Evolutionary conservation across 1,140 invertebrate species (phyloP).

Genomic region (Macrocentrus cingulum): DNA sequence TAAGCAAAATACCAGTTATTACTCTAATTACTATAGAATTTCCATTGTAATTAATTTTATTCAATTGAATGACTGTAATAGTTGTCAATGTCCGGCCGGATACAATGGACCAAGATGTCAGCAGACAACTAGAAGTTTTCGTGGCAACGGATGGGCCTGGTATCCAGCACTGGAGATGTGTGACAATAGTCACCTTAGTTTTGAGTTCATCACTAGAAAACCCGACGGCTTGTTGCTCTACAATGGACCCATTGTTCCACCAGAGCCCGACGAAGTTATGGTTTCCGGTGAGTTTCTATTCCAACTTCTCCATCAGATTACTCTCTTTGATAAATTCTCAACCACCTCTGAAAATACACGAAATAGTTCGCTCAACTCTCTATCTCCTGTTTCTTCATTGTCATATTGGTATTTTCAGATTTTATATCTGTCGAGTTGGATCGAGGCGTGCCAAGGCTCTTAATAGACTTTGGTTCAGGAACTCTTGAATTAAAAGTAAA

Average conservation of each 20-base stretch:
- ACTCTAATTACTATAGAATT: background rate
- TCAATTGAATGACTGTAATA: conserved; percentile 36
- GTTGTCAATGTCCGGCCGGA: conserved; percentile 86
- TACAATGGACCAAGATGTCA: conserved; percentile 95
- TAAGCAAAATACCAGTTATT: conserved; percentile 45
- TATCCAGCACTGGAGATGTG: conserved; percentile 95
- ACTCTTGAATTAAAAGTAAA: conserved; percentile 87
- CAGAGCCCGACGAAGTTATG: conserved; percentile 84
- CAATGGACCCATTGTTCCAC: conserved; percentile 93
- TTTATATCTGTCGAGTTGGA: conserved; percentile 93
- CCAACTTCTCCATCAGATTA: background rate
- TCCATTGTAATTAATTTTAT: too few species aligned
- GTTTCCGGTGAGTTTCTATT: conserved; percentile 65
- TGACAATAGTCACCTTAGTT: conserved; percentile 88
- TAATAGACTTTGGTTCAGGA: conserved; percentile 95
- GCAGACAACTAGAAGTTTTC: conserved; percentile 90
- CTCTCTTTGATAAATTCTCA: background rate
- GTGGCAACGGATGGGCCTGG: conserved; percentile 93
- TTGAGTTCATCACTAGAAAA: conserved; percentile 92
- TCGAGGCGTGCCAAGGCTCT: conserved; percentile 83
- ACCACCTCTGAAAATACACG: background rate
- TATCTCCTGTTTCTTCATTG: background rate
- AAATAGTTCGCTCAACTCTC: background rate
- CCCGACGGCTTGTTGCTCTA: conserved; percentile 91
- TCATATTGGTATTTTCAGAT: conserved; percentile 57